Percentiles rank a stretch among this genome's conserved stretches.
These are phyloP conservation scores for Rattus norvegicus DNA, from an alignment of 2,113 vertebrate species.

Conservation along the genomic window DNA sequence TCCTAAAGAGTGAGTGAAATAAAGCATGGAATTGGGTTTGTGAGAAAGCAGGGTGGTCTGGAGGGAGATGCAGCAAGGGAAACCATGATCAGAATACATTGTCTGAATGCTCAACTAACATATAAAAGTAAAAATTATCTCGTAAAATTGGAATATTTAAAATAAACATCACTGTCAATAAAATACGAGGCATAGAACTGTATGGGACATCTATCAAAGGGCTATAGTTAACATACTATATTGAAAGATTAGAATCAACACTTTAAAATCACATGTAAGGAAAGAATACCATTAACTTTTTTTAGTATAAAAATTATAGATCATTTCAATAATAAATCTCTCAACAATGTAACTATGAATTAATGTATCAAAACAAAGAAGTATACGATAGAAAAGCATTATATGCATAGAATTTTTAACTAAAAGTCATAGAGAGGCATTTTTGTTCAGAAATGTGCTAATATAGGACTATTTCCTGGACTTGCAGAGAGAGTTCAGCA, in stretches of 20 bases:
- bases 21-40: background rate
- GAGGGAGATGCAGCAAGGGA: background rate
- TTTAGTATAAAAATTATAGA: background rate
- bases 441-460: background rate
- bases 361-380: background rate
- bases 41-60: background rate
- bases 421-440: background rate
- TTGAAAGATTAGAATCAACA: background rate
- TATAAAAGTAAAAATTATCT: background rate
- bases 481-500: background rate
- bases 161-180: background rate
- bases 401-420: background rate
- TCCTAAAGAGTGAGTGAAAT: background rate
- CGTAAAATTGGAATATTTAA: background rate
- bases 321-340: constrained; percentile 8
- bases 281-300: background rate
- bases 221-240: background rate
- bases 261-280: background rate
- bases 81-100: background rate
- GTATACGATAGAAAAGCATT: background rate
- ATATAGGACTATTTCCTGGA: background rate
- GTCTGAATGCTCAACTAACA: background rate
- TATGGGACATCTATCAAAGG: background rate
- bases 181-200: background rate
- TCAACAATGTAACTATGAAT: background rate